Conservation (phyloP, 1,140 invertebrate genomes). For the silkworm (Bombyx mori) region DNA sequence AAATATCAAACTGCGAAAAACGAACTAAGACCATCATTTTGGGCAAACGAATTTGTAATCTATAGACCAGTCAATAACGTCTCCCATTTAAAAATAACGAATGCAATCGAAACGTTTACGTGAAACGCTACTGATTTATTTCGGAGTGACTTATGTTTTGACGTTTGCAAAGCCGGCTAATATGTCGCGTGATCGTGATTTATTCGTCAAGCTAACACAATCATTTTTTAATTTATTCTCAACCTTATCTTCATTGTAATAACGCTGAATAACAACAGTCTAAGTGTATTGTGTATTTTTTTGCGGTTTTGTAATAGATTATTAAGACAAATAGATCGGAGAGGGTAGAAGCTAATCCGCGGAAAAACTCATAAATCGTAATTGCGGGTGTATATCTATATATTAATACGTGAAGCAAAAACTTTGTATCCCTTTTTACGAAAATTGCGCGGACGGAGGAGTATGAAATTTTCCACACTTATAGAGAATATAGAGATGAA, state of each 20-base stretch:
- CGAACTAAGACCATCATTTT: no score
- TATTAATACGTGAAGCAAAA: no score
- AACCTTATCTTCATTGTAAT: background rate
- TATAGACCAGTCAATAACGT: background rate
- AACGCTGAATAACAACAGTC: background rate
- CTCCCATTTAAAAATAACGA: background rate
- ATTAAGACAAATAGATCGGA: background rate
- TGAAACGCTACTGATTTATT: conserved; percentile 12
- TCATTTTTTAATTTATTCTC: background rate
- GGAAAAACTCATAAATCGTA: background rate
- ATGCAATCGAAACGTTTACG: background rate
- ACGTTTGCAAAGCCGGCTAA: conserved; percentile 12
- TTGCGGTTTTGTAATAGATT: background rate
- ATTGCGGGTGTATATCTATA: background rate
- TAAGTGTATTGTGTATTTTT: background rate
- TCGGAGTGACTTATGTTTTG: conserved; percentile 16
- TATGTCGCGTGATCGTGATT: conserved; percentile 14
- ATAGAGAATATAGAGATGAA: no score
- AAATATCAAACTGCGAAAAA: background rate
- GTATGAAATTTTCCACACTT: no score
- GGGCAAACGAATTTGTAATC: background rate
- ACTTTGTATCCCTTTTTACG: no score
- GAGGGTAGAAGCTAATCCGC: background rate
- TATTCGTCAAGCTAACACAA: conserved; percentile 1
- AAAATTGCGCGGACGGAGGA: no score